These are phyloP conservation scores for Pipistrellus pygmaeus DNA, from an alignment of 2,797 vertebrate genomes.

Conservation along the genomic window DNA sequence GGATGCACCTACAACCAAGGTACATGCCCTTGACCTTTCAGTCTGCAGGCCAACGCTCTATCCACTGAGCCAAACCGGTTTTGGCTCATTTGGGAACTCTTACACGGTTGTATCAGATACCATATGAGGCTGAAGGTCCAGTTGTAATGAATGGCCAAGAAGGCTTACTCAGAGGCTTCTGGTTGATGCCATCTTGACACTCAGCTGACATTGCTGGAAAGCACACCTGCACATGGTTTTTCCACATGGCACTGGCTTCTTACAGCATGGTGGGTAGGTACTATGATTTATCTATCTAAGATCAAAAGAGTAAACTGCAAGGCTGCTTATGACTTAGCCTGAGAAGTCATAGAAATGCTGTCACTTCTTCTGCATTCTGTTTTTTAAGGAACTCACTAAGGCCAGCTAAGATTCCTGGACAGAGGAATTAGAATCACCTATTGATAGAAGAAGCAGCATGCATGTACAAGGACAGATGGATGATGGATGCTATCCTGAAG, in stretches of 20 bases:
- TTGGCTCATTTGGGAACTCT: not conserved
- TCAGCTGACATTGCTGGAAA: not conserved
- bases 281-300: not conserved
- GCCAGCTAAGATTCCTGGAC: not conserved
- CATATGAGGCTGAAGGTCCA: not conserved
- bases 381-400: not conserved
- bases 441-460: not conserved
- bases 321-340: not conserved
- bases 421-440: not conserved
- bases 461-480: not conserved
- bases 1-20: no score
- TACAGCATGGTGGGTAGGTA: not conserved
- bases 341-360: not conserved
- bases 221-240: not conserved
- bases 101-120: not conserved
- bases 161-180: not conserved
- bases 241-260: not conserved
- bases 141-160: not conserved
- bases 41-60: no score
- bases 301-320: not conserved
- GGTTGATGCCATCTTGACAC: not conserved
- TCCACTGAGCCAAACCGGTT: no score
- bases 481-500: not conserved
- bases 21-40: no score
- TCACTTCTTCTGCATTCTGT: not conserved